Evolutionary conservation across 2,113 vertebrate genomes (phyloP).

Genomic region (Plotosus lineatus): DNA sequence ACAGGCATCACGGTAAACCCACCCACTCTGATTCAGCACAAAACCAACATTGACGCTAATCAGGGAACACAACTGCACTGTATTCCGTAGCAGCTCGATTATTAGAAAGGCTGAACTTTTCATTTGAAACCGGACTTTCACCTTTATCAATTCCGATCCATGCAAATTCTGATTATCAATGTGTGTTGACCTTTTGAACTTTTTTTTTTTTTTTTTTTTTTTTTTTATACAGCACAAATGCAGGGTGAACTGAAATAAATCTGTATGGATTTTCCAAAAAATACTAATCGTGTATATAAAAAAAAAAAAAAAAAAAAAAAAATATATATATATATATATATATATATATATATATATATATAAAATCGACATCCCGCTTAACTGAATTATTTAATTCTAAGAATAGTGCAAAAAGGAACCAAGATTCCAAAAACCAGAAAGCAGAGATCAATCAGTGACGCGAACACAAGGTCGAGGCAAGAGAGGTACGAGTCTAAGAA

Average conservation of each 20-base stretch:
- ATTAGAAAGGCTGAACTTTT: background rate
- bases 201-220: no score
- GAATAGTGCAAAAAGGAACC: background rate
- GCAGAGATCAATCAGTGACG: background rate
- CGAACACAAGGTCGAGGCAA: background rate
- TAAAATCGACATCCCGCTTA: background rate
- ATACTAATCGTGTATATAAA: background rate
- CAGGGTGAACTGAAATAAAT: no score
- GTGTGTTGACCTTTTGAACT: background rate
- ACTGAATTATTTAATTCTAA: background rate
- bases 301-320: no score
- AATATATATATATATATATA: no score
- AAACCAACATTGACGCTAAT: no score
- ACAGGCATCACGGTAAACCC: background rate
- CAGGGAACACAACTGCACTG: no score
- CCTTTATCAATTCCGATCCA: background rate
- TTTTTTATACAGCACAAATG: background rate
- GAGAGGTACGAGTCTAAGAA: background rate
- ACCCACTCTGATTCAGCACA: no score
- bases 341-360: no score
- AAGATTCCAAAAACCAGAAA: background rate
- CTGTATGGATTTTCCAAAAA: background rate
- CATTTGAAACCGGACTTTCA: slow-evolving; percentile 5
- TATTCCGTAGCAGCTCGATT: background rate
- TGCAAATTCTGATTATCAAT: slow-evolving; percentile 17